A percentile compares a stretch with the other conserved stretches of the same genome.
These are phyloP conservation scores for Cebidichthys violaceus DNA, from an alignment of 2,113 vertebrate genomes.

Conservation along the genomic window DNA sequence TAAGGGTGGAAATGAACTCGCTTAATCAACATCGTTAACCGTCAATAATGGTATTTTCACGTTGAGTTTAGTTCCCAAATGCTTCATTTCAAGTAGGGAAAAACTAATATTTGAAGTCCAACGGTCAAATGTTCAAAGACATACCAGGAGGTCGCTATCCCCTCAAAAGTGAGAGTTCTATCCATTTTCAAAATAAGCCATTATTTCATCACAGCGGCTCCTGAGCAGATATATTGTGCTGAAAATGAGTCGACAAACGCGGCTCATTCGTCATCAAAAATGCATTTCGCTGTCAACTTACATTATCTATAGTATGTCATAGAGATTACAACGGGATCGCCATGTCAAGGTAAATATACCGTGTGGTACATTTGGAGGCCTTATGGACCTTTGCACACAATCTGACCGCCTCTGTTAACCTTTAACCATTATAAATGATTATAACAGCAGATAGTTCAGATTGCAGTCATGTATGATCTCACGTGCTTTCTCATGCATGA, in stretches of 20 bases:
- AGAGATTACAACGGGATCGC: constrained; percentile 50
- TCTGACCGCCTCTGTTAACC: constrained; percentile 68
- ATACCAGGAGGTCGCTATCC: neutral
- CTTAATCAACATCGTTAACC: neutral
- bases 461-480: constrained; percentile 40
- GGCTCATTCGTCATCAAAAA: constrained; percentile 28
- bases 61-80: neutral
- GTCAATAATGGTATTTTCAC: neutral
- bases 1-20: neutral
- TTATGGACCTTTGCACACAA: constrained; percentile 76
- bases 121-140: neutral
- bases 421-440: constrained; percentile 78
- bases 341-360: constrained; percentile 48
- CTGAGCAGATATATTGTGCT: neutral
- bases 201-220: neutral
- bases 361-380: constrained; percentile 38
- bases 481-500: constrained; percentile 12
- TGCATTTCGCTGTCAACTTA: neutral
- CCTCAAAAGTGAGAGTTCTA: neutral
- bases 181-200: neutral
- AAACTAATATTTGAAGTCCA: constrained; percentile 10
- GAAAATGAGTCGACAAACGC: neutral
- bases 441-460: constrained; percentile 66
- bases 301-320: constrained; percentile 35
- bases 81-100: neutral